Evolutionary conservation across 2,888 invertebrate genomes (phyloP), one percentile per base, ranked within the genome.

Genomic region (Anoplius nigerrimus): DNA sequence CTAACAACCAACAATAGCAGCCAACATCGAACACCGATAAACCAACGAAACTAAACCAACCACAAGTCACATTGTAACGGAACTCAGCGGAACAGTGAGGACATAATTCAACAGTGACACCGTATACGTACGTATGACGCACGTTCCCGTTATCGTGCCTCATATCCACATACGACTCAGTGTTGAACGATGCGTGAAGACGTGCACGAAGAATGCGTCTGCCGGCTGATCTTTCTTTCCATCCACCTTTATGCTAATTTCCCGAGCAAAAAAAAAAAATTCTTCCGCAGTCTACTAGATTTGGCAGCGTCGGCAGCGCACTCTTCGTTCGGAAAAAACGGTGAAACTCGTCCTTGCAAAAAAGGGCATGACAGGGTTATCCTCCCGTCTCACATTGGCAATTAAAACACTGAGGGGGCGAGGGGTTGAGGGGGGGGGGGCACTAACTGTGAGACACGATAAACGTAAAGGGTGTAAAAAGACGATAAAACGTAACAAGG

Each of bases 1-100:
- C 86, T 87, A 86, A 87, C 84, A 88, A 86, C 85, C 84, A 88
- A 87, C 87, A 87, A 83, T 82, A 87, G 84, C 87, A 88, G 84
- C 84, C 86, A 88, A 87, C 87, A 87, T 83, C 82, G 87, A 87
- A 88, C 88, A 88, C 78, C 85, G 84, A 87, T 84, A 87, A 85
- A 86, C 85, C 85, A 87, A 84, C 80, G 84, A 84, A 86, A 85
- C 85, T 85, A 86, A 83, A 86, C 85, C 83, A 87, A 87, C 85
- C 85, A 85, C 86, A 86, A 86, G 82, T 87, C 83, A 87, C 83
- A 86, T 85, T 82, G 84, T 86, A 82, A 86, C 80, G 79, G 77
- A 85, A 85, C 82, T 86, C 81, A 84, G 83, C 80, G 82, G n/a
- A 84, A 87, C 84, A 86, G 76, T 83, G 79, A 86, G 82, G 85